Evolutionary conservation across 2,888 invertebrate species (phyloP), one percentile per base, ranked within the genome.

Genomic region (Latheticus oryzae): DNA sequence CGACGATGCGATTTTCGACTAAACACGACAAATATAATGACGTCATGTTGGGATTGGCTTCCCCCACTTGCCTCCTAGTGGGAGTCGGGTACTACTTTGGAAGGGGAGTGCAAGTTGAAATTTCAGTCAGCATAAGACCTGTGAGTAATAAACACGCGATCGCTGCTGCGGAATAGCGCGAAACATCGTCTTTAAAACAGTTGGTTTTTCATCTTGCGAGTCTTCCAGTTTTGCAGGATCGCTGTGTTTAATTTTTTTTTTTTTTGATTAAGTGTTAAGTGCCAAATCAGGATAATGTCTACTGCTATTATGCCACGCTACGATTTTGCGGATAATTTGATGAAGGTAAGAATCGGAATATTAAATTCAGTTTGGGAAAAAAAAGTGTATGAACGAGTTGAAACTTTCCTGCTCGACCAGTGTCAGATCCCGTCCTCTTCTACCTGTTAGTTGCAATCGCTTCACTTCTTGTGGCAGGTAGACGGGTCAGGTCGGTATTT

Each of bases 221-320:
- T 73, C 72, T 72, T 72, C 73, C 72, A 64, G 66, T 65, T 64
- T 53, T 67, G 72, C 72, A 71, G 72, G 68, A 72, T 65, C 72
- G 71, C 61, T 62, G 73, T 72, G 70, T 70, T 67, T n/a, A n/a
- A n/a, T n/a, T n/a, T n/a, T n/a, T n/a, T n/a, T n/a, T n/a, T n/a
- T n/a, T n/a, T n/a, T n/a, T n/a, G n/a, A n/a, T 66, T 11, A 58
- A 60, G 42, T 61, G 50, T 33, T 16, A n/a, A 37, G 45, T 52
- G 43, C 58, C 50, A 55, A 60, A 65, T 58, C 45, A 63, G 65
- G 80, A 84, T 79, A 77, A 89, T 89, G 89, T 89, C 89, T 81
- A 87, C 89, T 71, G 88, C 88, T 79, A 87, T 89, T 80, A 88
- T 89, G 88, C 85, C 86, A 80, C 85, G 84, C 83, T 88, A 87